Evolutionary conservation across 2,113 vertebrate species (phyloP).

Genomic region (Limanda limanda): DNA sequence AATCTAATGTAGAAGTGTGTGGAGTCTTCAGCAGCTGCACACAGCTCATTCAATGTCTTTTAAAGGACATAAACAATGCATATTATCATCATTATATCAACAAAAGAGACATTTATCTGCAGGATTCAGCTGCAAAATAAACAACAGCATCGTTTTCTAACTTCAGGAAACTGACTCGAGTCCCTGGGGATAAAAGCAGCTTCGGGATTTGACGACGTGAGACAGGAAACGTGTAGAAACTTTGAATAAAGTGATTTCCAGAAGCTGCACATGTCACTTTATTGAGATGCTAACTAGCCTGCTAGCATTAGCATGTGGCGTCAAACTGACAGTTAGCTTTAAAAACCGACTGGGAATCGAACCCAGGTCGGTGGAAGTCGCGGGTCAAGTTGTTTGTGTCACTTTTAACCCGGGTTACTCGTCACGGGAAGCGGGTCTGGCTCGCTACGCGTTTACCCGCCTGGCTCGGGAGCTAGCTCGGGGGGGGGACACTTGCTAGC

Average conservation of each 20-base stretch:
- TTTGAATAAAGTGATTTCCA: not conserved
- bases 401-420: not conserved
- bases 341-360: not conserved
- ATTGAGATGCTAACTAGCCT: constrained; percentile 60
- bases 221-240: not conserved
- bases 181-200: too few relatives aligned
- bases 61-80: too few relatives aligned
- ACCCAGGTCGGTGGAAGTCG: not conserved
- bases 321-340: not conserved
- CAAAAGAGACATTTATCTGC: too few relatives aligned
- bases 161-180: too few relatives aligned
- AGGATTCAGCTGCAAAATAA: too few relatives aligned
- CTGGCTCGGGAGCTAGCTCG: constrained; percentile 43
- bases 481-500: constrained; percentile 27
- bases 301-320: constrained; percentile 54
- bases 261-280: constrained; percentile 39
- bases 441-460: not conserved
- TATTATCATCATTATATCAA: too few relatives aligned
- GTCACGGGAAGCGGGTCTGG: too few relatives aligned
- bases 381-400: accelerated
- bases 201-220: not conserved
- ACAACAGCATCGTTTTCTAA: too few relatives aligned
- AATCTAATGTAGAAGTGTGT: too few relatives aligned
- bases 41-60: too few relatives aligned
- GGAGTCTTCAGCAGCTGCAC: constrained; percentile 11